These are phyloP conservation scores for Propithecus deckenii DNA, from an alignment of 2,797 vertebrate species.

Conservation along the genomic window DNA sequence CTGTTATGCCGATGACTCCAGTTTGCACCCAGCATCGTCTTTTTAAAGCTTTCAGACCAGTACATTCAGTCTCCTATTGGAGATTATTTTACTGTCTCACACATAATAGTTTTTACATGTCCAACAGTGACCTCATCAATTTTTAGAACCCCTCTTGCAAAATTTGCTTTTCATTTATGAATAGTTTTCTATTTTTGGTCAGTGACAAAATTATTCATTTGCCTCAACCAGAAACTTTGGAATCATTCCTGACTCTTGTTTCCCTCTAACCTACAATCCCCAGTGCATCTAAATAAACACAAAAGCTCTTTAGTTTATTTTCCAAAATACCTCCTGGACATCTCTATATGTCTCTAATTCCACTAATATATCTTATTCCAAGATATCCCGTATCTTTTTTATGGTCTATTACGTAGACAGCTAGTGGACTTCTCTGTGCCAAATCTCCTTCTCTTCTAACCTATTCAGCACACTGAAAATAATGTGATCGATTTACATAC, in stretches of 20 bases:
- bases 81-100: background rate
- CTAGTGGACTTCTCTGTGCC: background rate
- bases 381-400: background rate
- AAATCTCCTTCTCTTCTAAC: background rate
- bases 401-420: background rate
- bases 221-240: background rate
- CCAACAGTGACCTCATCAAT: background rate
- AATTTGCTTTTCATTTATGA: background rate
- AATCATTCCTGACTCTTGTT: background rate
- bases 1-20: background rate
- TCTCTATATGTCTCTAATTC: background rate
- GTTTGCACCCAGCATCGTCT: background rate
- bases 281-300: background rate
- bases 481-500: background rate
- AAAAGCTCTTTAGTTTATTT: background rate
- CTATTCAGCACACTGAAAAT: background rate
- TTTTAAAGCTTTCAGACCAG: background rate
- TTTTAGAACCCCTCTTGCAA: background rate
- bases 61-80: background rate
- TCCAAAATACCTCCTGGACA: background rate
- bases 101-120: background rate
- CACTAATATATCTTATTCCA: background rate
- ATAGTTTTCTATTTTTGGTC: background rate
- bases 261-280: background rate
- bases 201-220: background rate